Evolutionary conservation across 2,113 vertebrate species (phyloP).

Genomic region (Lamprotornis superbus): DNA sequence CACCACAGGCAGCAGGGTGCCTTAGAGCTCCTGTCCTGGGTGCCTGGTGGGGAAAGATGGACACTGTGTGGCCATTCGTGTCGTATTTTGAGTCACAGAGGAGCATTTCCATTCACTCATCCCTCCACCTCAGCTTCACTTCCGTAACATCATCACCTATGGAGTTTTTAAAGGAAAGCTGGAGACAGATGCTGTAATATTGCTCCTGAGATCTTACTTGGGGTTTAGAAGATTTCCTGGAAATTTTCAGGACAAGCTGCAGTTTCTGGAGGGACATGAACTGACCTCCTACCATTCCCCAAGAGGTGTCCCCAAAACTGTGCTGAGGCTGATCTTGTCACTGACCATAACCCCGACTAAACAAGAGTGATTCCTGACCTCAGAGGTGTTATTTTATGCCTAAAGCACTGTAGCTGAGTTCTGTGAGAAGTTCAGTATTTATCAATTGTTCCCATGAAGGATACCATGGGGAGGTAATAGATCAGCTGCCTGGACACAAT

Average conservation of each 20-base stretch:
- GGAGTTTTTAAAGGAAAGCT: background rate
- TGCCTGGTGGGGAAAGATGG: background rate
- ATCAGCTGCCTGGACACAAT: background rate
- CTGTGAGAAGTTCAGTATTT: background rate
- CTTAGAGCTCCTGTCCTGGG: background rate
- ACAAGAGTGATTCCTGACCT: background rate
- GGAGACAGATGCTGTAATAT: background rate
- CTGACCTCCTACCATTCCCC: background rate
- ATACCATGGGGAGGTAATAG: background rate
- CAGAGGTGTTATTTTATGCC: background rate
- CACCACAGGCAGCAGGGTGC: background rate
- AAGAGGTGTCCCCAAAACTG: background rate
- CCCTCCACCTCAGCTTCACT: background rate
- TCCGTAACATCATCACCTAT: background rate
- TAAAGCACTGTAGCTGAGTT: background rate
- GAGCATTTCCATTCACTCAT: background rate
- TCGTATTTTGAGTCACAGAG: background rate
- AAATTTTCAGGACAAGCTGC: background rate
- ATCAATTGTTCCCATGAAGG: background rate
- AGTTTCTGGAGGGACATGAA: background rate
- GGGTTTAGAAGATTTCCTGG: background rate
- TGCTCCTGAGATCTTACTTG: background rate
- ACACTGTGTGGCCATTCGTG: fast-evolving
- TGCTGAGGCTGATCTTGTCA: background rate
- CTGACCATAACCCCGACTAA: background rate